phyloP scores from a whole-genome alignment of 2,888 invertebrate species.

The Pterostichus madidus region DNA sequence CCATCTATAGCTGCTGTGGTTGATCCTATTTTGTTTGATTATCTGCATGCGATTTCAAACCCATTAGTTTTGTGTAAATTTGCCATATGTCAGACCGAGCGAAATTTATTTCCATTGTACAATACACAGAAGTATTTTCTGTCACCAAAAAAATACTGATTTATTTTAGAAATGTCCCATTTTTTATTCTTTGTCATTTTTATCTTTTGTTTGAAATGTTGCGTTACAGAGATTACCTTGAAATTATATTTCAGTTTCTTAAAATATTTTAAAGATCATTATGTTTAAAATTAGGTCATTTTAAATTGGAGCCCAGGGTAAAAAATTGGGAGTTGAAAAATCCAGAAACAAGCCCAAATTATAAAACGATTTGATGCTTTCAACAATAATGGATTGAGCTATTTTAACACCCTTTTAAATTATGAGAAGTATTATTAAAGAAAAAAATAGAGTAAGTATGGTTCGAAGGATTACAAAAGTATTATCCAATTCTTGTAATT shows the following conservation, averaged over 20 bases:
- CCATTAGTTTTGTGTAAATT: constrained; percentile 41
- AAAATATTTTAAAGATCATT: background rate
- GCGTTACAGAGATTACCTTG: background rate
- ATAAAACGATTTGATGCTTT: constrained; percentile 2
- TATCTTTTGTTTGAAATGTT: background rate
- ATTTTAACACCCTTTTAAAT: background rate
- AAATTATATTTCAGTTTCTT: background rate
- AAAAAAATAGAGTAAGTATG: too few species aligned
- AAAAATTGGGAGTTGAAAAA: background rate
- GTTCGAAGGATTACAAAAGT: too few species aligned
- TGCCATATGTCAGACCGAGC: constrained; percentile 8
- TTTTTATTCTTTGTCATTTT: background rate
- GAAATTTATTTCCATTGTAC: constrained; percentile 23
- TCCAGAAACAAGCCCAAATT: background rate
- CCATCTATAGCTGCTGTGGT: constrained; percentile 15
- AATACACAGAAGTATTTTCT: constrained; percentile 5
- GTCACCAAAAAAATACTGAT: background rate
- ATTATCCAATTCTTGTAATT: too few species aligned
- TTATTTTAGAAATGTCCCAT: background rate
- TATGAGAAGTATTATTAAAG: too few species aligned
- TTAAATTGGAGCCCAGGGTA: background rate
- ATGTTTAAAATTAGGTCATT: background rate
- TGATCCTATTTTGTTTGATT: constrained; percentile 42
- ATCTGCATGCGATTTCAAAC: constrained; percentile 12
- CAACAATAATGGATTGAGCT: background rate